A percentile compares a stretch with the other conserved stretches of the same genome.
phyloP scores from a whole-genome alignment of 1,140 invertebrate genomes.

The Brevipalpus yothersi region DNA sequence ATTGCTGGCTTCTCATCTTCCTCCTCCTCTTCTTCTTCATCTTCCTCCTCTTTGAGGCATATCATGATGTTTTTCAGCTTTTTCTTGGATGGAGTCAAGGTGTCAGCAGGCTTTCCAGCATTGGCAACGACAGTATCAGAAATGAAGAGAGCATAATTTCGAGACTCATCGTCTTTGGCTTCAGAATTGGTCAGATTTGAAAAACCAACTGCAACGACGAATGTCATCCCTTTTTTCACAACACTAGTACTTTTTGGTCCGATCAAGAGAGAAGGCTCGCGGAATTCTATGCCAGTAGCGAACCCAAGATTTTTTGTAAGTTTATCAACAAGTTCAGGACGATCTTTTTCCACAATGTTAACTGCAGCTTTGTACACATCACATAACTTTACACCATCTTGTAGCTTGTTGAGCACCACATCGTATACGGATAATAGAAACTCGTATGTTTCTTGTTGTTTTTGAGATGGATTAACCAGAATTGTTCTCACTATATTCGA shows the following conservation, averaged over 20 bases:
- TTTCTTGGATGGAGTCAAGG: constrained; percentile 68
- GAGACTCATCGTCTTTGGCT: constrained; percentile 55
- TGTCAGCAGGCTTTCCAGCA: constrained; percentile 50
- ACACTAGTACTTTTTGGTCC: constrained; percentile 55
- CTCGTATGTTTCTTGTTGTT: constrained; percentile 62
- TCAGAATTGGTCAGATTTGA: constrained; percentile 53
- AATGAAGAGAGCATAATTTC: constrained; percentile 79
- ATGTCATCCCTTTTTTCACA: constrained; percentile 82
- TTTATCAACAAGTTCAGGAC: constrained; percentile 60
- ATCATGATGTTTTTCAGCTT: constrained; percentile 90
- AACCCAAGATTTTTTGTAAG: constrained; percentile 87
- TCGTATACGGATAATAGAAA: constrained; percentile 77
- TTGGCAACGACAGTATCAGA: constrained; percentile 89
- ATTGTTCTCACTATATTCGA: constrained; percentile 95
- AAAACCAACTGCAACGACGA: constrained; percentile 83
- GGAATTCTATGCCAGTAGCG: constrained; percentile 92
- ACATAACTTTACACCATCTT: constrained; percentile 55
- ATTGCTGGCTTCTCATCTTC: constrained; percentile 42
- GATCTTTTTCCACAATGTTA: constrained; percentile 59
- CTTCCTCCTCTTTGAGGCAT: constrained; percentile 57
- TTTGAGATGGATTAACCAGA: constrained; percentile 70
- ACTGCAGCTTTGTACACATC: constrained; percentile 69
- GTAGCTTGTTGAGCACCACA: constrained; percentile 57
- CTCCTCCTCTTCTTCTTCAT: constrained; percentile 37
- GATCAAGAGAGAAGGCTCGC: constrained; percentile 75